Evolutionary conservation across 1,140 invertebrate genomes (phyloP).

Genomic region (Magallana ariakensis): DNA sequence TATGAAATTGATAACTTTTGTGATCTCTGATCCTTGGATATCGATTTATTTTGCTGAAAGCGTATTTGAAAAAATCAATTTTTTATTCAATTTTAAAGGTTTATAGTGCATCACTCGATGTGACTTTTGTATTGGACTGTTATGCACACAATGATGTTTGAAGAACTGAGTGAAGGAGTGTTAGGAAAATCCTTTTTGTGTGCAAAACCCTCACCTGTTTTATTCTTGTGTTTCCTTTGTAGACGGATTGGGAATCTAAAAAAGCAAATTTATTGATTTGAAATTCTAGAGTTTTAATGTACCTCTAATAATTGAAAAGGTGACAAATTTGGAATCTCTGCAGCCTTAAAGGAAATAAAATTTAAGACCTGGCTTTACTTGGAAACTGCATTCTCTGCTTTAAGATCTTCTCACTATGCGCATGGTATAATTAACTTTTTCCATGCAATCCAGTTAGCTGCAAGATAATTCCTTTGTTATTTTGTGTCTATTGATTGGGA

Average conservation of each 20-base stretch:
- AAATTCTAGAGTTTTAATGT: not conserved
- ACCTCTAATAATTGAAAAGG: not conserved
- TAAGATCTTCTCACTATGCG: not conserved
- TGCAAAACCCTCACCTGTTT: not conserved
- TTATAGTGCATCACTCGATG: not conserved
- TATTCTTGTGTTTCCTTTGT: not conserved
- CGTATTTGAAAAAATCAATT: not conserved
- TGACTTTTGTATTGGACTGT: not conserved
- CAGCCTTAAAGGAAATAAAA: not conserved
- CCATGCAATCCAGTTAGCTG: conserved; percentile 10
- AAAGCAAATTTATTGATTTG: conserved; percentile 3
- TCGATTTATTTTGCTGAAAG: too few relatives aligned
- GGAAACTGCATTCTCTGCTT: not conserved
- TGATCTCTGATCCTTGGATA: too few relatives aligned
- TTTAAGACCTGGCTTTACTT: not conserved
- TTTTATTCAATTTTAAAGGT: not conserved
- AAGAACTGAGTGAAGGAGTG: conserved; percentile 2
- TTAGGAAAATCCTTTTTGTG: not conserved
- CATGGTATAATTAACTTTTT: conserved; percentile 17
- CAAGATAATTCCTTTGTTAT: conserved; percentile 15
- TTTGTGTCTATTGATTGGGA: conserved; percentile 18
- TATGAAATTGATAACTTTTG: too few relatives aligned
- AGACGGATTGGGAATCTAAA: not conserved
- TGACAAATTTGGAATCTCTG: conserved; percentile 8
- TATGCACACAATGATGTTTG: not conserved